phyloP scores from a whole-genome alignment of 2,888 invertebrate genomes.

The Ceratothoa steindachneri region DNA sequence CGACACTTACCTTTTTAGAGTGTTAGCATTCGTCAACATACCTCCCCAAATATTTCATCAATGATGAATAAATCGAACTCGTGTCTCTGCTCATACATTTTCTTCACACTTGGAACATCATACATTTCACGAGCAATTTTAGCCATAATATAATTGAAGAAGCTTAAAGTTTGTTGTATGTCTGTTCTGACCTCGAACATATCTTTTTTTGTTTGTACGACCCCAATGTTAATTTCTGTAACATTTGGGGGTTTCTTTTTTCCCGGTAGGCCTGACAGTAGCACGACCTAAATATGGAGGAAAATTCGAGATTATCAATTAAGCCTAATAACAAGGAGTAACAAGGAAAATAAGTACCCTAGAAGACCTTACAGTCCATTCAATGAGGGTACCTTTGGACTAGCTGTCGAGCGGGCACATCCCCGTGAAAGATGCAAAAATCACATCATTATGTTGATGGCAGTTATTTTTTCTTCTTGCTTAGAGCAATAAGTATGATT shows the following conservation, averaged over 20 bases:
- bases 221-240: conserved; percentile 23
- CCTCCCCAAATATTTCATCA: conserved; percentile 31
- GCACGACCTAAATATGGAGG: conserved; percentile 15
- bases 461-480: no score
- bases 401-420: no score
- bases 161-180: not conserved
- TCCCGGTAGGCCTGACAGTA: conserved; percentile 19
- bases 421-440: no score
- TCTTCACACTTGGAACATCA: conserved; percentile 19
- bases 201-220: conserved; percentile 10
- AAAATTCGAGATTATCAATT: not conserved
- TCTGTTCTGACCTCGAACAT: conserved; percentile 23
- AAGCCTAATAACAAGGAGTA: no score
- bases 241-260: conserved; percentile 24
- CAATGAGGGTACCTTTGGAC: no score
- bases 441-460: no score
- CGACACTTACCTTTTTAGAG: no score
- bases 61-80: conserved; percentile 35
- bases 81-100: conserved; percentile 28
- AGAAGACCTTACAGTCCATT: no score
- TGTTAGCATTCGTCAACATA: no score
- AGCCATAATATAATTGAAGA: not conserved
- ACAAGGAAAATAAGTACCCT: no score
- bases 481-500: no score
- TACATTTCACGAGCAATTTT: conserved; percentile 25